These are phyloP conservation scores for Eupithecia insigniata DNA, from an alignment of 2,888 invertebrate genomes.

Conservation along the genomic window DNA sequence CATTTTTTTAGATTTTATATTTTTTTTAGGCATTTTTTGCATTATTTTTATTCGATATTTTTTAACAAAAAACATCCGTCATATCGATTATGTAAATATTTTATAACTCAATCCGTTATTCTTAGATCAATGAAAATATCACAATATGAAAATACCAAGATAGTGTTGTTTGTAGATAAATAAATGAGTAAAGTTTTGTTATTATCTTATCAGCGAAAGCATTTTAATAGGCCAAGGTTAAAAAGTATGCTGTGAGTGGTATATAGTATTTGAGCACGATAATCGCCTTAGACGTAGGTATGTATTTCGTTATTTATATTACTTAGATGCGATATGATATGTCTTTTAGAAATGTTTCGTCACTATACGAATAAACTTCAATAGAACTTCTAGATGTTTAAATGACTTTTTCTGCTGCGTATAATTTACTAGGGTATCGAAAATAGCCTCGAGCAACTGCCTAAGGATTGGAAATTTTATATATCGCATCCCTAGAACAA, in stretches of 20 bases:
- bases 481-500: too few relatives aligned
- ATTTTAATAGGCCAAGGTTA: slow-evolving; percentile 47
- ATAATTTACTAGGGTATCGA: background rate
- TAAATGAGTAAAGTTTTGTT: slow-evolving; percentile 32
- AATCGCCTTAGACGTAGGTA: background rate
- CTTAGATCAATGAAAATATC: slow-evolving; percentile 1
- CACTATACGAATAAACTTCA: background rate
- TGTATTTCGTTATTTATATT: background rate
- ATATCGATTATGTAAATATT: background rate
- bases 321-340: background rate
- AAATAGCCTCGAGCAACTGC: background rate
- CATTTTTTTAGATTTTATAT: too few relatives aligned
- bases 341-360: background rate
- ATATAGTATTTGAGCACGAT: slow-evolving; percentile 15
- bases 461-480: background rate
- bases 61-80: background rate
- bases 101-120: background rate
- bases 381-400: background rate
- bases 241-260: slow-evolving; percentile 19
- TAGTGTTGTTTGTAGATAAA: slow-evolving; percentile 37
- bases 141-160: slow-evolving; percentile 37
- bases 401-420: background rate
- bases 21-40: background rate
- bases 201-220: slow-evolving; percentile 47
- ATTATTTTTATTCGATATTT: background rate